Evolutionary conservation across 2,113 vertebrate genomes (phyloP).

Genomic region (Orientallactaga bullata): DNA sequence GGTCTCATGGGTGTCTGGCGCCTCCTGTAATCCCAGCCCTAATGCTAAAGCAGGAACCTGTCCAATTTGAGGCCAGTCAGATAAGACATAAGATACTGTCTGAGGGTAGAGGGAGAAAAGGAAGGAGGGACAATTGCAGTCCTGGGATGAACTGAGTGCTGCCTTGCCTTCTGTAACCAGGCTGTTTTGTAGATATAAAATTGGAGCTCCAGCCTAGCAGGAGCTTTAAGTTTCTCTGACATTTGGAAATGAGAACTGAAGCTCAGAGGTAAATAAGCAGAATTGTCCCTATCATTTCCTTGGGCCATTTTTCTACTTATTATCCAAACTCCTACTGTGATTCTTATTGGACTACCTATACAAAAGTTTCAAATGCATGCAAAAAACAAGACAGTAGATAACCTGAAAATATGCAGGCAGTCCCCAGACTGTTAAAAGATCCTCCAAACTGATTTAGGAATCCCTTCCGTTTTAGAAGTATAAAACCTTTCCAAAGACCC

Average conservation of each 20-base stretch:
- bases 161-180: background rate
- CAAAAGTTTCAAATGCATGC: background rate
- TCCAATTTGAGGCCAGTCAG: background rate
- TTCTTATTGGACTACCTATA: background rate
- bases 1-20: background rate
- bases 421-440: background rate
- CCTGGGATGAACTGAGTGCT: background rate
- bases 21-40: too few species aligned
- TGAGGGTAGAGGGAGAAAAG: too few species aligned
- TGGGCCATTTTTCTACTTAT: background rate
- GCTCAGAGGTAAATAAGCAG: background rate
- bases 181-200: background rate
- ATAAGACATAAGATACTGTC: too few species aligned
- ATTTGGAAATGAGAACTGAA: background rate
- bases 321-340: background rate
- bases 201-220: background rate
- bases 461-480: background rate
- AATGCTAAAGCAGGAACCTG: background rate
- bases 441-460: background rate
- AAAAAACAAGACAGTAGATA: background rate
- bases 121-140: too few species aligned
- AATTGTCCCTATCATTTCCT: background rate
- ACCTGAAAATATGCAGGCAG: background rate
- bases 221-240: background rate
- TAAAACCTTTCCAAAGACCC: slow-evolving; percentile 1